These are phyloP conservation scores for Neodiprion virginianus DNA, from an alignment of 1,140 invertebrate genomes.

Conservation along the genomic window DNA sequence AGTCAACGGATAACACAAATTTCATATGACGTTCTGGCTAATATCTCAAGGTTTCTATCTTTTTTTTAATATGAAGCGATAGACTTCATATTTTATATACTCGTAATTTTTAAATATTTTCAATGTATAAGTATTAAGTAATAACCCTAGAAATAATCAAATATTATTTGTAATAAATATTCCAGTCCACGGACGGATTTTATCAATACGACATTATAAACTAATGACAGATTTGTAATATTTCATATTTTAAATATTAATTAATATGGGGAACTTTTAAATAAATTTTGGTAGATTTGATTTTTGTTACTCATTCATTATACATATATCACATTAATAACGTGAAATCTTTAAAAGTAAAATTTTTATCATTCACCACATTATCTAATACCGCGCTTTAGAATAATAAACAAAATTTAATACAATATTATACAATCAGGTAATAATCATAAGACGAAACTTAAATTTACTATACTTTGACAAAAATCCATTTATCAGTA, in stretches of 20 bases:
- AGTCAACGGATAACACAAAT: background rate
- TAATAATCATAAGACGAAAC: too few species aligned
- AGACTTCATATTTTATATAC: background rate
- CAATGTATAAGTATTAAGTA: background rate
- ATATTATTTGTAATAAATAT: background rate
- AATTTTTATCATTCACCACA: too few species aligned
- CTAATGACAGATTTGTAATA: background rate
- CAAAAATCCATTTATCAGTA: too few species aligned
- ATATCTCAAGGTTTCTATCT: background rate
- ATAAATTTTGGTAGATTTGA: background rate
- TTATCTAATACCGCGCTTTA: background rate
- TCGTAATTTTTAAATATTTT: background rate
- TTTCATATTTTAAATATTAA: background rate
- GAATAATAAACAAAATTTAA: background rate
- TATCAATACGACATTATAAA: background rate
- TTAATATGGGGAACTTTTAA: background rate
- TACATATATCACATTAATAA: background rate
- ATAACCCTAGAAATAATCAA: background rate
- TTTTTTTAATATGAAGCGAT: background rate
- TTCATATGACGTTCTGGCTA: background rate
- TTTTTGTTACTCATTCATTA: background rate
- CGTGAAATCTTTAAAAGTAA: background rate
- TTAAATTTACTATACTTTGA: too few species aligned
- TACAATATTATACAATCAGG: too few species aligned
- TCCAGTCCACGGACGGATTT: background rate